Percentiles rank a stretch among this genome's conserved stretches.
These are phyloP conservation scores for Drosophila affinis DNA, from an alignment of 2,888 invertebrate species.

Conservation along the genomic window DNA sequence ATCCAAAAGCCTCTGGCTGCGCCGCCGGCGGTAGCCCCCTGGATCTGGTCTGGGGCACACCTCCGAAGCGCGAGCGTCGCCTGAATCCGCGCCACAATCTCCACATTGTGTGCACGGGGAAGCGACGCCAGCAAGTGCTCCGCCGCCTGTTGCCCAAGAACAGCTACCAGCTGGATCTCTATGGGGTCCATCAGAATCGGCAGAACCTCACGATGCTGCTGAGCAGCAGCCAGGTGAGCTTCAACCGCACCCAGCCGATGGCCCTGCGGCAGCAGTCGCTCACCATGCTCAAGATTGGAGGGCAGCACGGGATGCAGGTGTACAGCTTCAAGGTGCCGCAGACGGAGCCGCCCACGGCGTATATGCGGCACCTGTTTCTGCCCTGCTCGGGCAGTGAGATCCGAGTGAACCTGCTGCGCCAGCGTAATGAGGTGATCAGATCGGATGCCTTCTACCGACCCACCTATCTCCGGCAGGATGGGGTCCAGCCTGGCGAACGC, in stretches of 20 bases:
- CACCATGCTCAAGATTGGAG: constrained; percentile 84
- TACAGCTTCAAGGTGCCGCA: constrained; percentile 85
- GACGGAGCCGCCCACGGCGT: constrained; percentile 37
- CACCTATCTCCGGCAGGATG: constrained; percentile 83
- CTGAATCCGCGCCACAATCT: constrained; percentile 70
- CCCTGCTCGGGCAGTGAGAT: constrained; percentile 86
- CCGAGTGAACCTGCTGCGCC: constrained; percentile 84
- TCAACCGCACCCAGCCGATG: constrained; percentile 82
- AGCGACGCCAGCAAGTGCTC: constrained; percentile 81
- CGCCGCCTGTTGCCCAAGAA: constrained; percentile 78
- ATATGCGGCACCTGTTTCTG: constrained; percentile 84
- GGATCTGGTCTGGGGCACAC: constrained; percentile 78
- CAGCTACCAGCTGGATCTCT: constrained; percentile 82
- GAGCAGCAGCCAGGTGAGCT: constrained; percentile 77
- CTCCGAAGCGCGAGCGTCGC: constrained; percentile 74
- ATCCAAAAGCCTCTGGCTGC: constrained; percentile 33
- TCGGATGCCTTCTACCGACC: constrained; percentile 84
- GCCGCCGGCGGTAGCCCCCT: constrained; percentile 58
- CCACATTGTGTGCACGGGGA: constrained; percentile 82
- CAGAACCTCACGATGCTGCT: constrained; percentile 82
- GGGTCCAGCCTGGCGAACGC: constrained; percentile 82
- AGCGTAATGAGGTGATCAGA: constrained; percentile 81
- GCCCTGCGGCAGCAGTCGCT: constrained; percentile 84
- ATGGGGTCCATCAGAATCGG: constrained; percentile 82
- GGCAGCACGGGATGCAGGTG: constrained; percentile 85